Evolutionary conservation across 1,140 invertebrate species (phyloP).

Genomic region (Cydia pomonella): DNA sequence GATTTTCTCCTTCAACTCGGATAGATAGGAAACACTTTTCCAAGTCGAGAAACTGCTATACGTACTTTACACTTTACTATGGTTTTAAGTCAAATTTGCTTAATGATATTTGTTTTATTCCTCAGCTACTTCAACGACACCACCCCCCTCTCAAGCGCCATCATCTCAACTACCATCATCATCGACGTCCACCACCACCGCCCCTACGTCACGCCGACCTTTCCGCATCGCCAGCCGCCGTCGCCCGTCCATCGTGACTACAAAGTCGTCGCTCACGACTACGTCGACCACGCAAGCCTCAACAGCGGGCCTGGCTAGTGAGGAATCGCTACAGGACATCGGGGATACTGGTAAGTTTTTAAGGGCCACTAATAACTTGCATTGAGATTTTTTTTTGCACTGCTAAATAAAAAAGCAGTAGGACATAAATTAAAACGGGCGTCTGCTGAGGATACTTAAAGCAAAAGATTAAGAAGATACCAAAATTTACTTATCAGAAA

Average conservation of each 20-base stretch:
- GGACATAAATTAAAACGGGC: no score
- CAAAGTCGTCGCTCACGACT: slow-evolving; percentile 40
- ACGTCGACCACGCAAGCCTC: slow-evolving; percentile 46
- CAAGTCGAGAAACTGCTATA: no score
- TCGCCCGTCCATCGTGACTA: slow-evolving; percentile 45
- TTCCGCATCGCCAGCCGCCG: slow-evolving; percentile 62
- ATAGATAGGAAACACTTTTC: no score
- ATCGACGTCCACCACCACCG: neutral
- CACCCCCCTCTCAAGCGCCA: slow-evolving; percentile 31
- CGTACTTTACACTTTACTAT: no score
- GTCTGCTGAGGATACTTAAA: no score
- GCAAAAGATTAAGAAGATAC: no score
- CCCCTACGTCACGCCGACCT: slow-evolving; percentile 47
- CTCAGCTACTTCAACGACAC: slow-evolving; percentile 37
- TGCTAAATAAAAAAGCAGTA: no score
- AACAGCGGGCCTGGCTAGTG: slow-evolving; percentile 49
- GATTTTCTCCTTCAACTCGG: no score
- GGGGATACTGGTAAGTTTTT: slow-evolving; percentile 58
- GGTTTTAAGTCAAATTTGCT: no score
- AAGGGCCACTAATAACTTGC: neutral
- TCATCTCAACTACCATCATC: slow-evolving; percentile 22
- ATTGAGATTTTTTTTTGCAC: no score
- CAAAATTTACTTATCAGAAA: no score
- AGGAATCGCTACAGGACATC: slow-evolving; percentile 66
- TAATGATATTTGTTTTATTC: no score